Base-by-base conservation (phyloP, 2,888 invertebrate genomes). In the Conchocele bisecta region DNA sequence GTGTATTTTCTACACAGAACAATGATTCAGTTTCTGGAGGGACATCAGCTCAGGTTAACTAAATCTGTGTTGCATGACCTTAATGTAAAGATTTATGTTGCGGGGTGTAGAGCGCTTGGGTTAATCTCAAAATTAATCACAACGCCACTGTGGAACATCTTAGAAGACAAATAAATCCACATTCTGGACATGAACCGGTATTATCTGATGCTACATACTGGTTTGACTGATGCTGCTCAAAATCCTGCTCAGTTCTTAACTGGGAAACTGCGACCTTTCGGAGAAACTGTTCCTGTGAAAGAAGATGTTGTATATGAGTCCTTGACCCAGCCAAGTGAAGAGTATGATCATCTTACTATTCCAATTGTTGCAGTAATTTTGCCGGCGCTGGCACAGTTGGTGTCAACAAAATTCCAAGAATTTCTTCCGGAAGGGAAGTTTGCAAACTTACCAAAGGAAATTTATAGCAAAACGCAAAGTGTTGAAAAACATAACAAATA, bases 221-320 rank as follows among this genome's bases (percentile, higher is more conserved):
- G 60, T n/a, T 26, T 66, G 2, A 29, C 56, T 31, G 61, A 72
- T 17, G 59, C 60, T 28, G 20, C 54, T 20, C 17, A 50, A 15
- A 71, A 66, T 50, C 17, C 51, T 41, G 46, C 33, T 20, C 57
- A 46, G 3, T 60, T 72, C 28, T 42, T 72, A 44, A 37, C 35
- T 26, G 66, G 51, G 20, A n/a, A 35, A 22, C n/a, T 56, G 24
- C 48, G 48, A 6, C 48, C 48, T n/a, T 48, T 28, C 15, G 29
- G 31, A 48, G 66, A 66, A 42, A 48, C 39, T 37, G 53, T 71
- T 6, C 29, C 9, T 2, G 59, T 71, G 0, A 63, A 56, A 61
- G 58, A 63, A 53, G 68, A 68, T 24, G 9, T n/a, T 28, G 69
- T 65, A 7, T 71, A 48, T 60, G 56, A 66, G 7, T 9, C 37